phyloP scores from a whole-genome alignment of 2,888 invertebrate species.

The Scaptomyza polygonia region DNA sequence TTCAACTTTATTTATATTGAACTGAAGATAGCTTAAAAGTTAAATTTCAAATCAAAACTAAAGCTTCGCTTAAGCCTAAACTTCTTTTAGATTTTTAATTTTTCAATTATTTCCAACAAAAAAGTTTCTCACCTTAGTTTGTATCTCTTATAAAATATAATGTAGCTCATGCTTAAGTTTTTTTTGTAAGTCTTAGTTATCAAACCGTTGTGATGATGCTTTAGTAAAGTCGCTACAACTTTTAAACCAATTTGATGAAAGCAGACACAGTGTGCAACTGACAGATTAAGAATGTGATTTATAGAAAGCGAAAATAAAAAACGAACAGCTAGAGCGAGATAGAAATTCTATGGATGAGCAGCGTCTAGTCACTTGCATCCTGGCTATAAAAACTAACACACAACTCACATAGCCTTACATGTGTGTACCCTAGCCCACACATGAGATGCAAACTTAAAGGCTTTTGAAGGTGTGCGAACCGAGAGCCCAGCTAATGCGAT shows the following conservation, averaged over 20 bases:
- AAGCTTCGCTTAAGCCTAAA: fast-evolving
- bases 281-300: conserved; percentile 1
- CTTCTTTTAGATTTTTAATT: no score
- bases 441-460: conserved; percentile 69
- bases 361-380: conserved; percentile 29
- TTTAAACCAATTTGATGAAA: neutral
- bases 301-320: neutral
- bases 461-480: conserved; percentile 54
- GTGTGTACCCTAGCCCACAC: conserved; percentile 30
- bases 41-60: no score
- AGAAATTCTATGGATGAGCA: neutral
- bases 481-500: conserved; percentile 66
- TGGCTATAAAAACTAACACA: conserved; percentile 13
- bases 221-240: neutral
- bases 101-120: no score
- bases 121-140: no score
- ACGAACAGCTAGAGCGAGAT: neutral
- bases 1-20: neutral
- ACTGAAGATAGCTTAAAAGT: neutral
- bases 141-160: no score
- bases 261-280: conserved; percentile 39
- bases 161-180: no score
- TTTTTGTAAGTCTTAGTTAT: neutral
- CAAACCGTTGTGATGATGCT: neutral
- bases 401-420: neutral